Conservation (phyloP, 92 coral and sea anemone genomes). For the Epizoanthus illoricatus region DNA sequence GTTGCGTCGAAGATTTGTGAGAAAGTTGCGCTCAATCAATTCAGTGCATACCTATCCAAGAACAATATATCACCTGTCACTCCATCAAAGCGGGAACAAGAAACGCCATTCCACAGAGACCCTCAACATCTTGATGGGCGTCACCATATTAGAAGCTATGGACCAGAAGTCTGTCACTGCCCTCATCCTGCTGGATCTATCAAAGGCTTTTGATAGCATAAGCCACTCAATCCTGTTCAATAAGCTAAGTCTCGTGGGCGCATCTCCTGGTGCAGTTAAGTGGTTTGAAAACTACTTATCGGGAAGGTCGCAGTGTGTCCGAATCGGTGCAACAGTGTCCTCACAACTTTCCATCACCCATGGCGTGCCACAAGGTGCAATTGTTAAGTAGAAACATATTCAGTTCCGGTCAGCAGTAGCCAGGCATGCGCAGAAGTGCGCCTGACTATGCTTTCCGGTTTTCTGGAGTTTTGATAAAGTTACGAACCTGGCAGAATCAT, state of each 20-base stretch:
- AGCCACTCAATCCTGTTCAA: slow-evolving; percentile 25
- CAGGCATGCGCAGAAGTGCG: not conserved
- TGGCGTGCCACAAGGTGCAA: slow-evolving; percentile 19
- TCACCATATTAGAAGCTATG: slow-evolving; percentile 33
- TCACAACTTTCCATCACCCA: not conserved
- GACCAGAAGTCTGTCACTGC: slow-evolving; percentile 35
- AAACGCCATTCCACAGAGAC: too few species aligned
- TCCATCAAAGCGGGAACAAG: too few species aligned
- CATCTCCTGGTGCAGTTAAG: slow-evolving; percentile 4
- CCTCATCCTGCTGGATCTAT: not conserved
- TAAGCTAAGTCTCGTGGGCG: slow-evolving; percentile 13
- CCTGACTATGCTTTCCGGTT: not conserved
- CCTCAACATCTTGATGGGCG: slow-evolving; percentile 7
- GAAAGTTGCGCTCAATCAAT: slow-evolving; percentile 53
- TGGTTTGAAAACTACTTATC: slow-evolving; percentile 28
- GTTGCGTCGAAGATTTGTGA: slow-evolving; percentile 61
- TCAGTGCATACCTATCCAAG: slow-evolving; percentile 23
- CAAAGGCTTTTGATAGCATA: slow-evolving; percentile 10
- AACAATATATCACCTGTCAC: slow-evolving; percentile 10
- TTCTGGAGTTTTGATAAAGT: too few species aligned
- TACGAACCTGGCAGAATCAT: too few species aligned
- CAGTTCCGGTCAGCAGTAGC: not conserved
- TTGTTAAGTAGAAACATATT: slow-evolving; percentile 9
- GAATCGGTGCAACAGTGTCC: slow-evolving; percentile 24
- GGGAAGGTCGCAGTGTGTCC: slow-evolving; percentile 25